Evolutionary conservation across 2,888 invertebrate species (phyloP).

Genomic region (Chironomus tentans): DNA sequence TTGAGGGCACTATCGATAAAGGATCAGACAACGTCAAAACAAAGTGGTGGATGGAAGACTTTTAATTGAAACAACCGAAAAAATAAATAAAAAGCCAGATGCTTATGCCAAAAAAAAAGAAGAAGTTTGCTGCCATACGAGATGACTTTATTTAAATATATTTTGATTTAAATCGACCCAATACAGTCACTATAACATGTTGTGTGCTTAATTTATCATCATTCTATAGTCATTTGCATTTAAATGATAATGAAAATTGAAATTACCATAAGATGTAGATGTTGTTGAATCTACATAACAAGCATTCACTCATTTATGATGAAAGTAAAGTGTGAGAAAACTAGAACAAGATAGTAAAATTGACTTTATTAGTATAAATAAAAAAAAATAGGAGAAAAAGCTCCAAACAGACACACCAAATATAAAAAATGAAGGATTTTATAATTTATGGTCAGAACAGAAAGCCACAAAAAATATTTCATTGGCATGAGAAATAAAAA

Average conservation of each 20-base stretch:
- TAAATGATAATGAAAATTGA: background rate
- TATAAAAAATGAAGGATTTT: too few relatives aligned
- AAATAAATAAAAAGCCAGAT: background rate
- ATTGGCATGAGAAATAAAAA: background rate
- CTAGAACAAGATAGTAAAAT: too few relatives aligned
- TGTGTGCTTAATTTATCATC: background rate
- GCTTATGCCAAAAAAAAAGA: background rate
- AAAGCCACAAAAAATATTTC: background rate
- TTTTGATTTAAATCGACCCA: background rate
- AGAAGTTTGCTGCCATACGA: background rate
- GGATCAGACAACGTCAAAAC: background rate
- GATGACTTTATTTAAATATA: background rate
- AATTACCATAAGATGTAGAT: too few relatives aligned
- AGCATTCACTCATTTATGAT: too few relatives aligned
- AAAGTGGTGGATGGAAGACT: background rate
- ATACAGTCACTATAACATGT: background rate
- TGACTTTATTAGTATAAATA: too few relatives aligned
- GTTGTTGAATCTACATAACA: too few relatives aligned
- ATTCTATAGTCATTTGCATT: background rate
- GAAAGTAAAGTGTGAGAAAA: too few relatives aligned
- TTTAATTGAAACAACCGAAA: background rate
- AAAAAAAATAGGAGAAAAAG: too few relatives aligned
- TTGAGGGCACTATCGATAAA: background rate
- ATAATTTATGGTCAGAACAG: background rate
- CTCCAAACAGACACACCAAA: too few relatives aligned